Evolutionary conservation across 2,888 invertebrate genomes (phyloP), one percentile per base, ranked within the genome.

Genomic region (Luffia ferchaultella): DNA sequence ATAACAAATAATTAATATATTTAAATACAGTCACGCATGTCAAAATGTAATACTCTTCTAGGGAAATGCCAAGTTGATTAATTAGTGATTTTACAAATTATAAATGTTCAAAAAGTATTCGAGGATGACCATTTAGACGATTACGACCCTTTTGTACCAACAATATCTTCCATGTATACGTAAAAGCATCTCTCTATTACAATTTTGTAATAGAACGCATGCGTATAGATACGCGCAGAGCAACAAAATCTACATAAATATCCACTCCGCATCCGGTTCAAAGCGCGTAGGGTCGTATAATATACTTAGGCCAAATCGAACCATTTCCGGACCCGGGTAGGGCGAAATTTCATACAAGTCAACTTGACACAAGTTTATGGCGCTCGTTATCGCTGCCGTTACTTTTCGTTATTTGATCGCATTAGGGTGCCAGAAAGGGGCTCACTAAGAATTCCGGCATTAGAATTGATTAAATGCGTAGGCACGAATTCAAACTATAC

Each of bases 341-440:
- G 75, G 73, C 73, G 68, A 70, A 69, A 70, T 70, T 68, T 67
- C 68, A 67, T 65, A 66, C 65, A 60, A 65, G 69, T 65, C 63
- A 63, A 68, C 60, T 67, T 65, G 68, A 64, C 70, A 67, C 65
- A 30, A 66, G 67, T 78, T 80, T 80, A 80, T 71, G 58, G 64
- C 67, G 58, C 73, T 76, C 79, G 80, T 80, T 80, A 80, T 78
- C 80, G 68, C 64, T 66, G 57, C 66, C 69, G 72, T 82, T 73
- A 79, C 70, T 73, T 71, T 70, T 60, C 66, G 79, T 78, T 71
- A 79, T 82, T 78, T 73, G 77, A 79, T 79, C 76, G 70, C 73
- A 77, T 80, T 77, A 77, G 76, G 71, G 70, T 66, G 64, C 15
- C n/a, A 43, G 15, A 2, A 20, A 40, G 60, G 51, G 45, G 54